phyloP scores from a whole-genome alignment of 2,797 vertebrate species.

The Balearica regulorum region DNA sequence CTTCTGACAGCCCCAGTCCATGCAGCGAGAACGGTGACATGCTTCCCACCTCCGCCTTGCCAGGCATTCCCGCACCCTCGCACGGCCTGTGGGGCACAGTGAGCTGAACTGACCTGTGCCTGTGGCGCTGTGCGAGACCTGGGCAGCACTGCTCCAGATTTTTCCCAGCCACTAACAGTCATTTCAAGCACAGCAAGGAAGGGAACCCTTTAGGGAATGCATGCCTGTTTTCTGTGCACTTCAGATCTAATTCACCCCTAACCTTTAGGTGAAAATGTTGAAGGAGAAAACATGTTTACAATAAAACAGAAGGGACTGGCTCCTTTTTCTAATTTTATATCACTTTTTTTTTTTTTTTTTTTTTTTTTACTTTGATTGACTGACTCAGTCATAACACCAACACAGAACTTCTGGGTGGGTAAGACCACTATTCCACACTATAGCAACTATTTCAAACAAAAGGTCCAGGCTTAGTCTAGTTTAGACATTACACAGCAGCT shows the following conservation, averaged over 20 bases:
- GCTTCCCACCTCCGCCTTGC: not conserved
- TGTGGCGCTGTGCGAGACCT: not conserved
- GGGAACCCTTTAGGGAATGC: not conserved
- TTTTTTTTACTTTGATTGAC: not conserved
- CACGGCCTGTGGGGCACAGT: no score
- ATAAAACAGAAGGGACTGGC: not conserved
- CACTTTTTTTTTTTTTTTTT: not conserved
- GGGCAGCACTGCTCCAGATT: not conserved
- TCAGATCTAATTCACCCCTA: not conserved
- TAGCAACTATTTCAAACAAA: not conserved
- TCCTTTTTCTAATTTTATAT: not conserved
- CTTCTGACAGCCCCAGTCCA: not conserved
- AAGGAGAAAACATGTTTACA: not conserved
- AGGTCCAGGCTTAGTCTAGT: not conserved
- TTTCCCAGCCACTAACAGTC: not conserved
- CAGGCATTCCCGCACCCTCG: fast-evolving
- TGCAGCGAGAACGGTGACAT: not conserved
- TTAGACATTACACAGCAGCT: not conserved
- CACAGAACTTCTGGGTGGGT: not conserved
- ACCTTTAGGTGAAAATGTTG: not conserved
- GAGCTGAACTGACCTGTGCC: not conserved
- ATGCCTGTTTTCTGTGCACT: not conserved
- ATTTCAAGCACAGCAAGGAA: not conserved
- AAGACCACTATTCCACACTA: not conserved
- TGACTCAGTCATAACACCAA: not conserved